Conservation (phyloP, 1,140 invertebrate species). For the Caerostris extrusa region DNA sequence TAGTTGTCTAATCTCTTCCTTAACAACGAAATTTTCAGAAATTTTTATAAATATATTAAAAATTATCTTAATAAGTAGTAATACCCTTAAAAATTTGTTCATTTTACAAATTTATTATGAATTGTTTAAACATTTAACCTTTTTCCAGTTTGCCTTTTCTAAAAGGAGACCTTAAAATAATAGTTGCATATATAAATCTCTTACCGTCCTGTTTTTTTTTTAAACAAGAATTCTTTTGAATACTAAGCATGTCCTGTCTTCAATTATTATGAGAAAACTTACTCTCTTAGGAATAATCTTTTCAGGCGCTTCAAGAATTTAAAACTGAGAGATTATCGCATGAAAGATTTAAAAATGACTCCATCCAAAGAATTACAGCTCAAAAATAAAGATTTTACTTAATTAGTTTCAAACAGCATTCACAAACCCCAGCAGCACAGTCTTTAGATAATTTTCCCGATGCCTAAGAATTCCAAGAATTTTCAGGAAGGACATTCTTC, state of each 20-base stretch:
- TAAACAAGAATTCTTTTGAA: background rate
- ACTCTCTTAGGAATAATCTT: background rate
- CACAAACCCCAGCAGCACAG: background rate
- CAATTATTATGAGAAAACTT: background rate
- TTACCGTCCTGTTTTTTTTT: background rate
- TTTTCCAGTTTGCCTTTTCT: background rate
- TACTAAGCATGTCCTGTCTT: background rate
- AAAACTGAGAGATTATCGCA: background rate
- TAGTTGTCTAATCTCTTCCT: too few species aligned
- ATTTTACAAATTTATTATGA: background rate
- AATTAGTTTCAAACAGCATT: slow-evolving; percentile 1
- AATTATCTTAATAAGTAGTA: too few species aligned
- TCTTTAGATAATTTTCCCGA: background rate
- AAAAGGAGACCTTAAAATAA: background rate
- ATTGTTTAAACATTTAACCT: background rate
- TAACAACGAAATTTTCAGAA: too few species aligned
- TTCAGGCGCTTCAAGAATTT: background rate
- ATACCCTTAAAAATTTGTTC: too few species aligned
- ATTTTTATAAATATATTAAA: too few species aligned
- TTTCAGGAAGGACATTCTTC: slow-evolving; percentile 50
- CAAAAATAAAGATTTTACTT: background rate
- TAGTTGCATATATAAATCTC: background rate
- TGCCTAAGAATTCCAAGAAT: slow-evolving; percentile 9
- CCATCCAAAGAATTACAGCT: background rate
- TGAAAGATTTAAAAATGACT: background rate